Percentiles rank a stretch among this genome's conserved stretches.
phyloP scores from a whole-genome alignment of 2,113 vertebrate genomes.

The Perognathus longimembris region DNA sequence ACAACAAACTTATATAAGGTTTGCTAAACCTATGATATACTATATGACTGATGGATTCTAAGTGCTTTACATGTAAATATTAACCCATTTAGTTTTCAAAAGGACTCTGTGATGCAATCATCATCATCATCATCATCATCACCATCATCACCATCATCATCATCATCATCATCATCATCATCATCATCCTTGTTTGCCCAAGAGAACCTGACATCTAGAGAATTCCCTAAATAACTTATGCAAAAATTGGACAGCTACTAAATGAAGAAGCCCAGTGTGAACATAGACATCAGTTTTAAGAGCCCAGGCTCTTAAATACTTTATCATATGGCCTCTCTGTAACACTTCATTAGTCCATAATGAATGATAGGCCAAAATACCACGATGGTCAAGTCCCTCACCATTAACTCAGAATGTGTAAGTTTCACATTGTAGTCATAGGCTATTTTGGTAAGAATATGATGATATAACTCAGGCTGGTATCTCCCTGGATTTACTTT shows the following conservation, averaged over 20 bases:
- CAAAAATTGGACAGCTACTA: not conserved
- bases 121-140: too few relatives aligned
- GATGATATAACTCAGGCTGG: not conserved
- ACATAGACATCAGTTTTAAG: not conserved
- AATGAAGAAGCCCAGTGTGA: not conserved
- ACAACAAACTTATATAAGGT: not conserved
- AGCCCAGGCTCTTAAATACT: not conserved
- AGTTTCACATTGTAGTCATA: not conserved
- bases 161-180: not conserved
- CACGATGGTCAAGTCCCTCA: not conserved
- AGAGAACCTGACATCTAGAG: not conserved
- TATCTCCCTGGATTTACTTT: conserved; percentile 8
- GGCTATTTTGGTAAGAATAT: not conserved
- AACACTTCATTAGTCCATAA: not conserved
- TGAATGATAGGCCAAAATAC: not conserved
- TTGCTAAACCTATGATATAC: not conserved
- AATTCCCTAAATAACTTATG: not conserved
- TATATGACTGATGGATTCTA: not conserved
- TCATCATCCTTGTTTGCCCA: not conserved
- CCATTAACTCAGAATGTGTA: not conserved
- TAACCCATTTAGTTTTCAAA: not conserved
- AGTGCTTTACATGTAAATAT: not conserved
- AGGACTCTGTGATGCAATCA: not conserved
- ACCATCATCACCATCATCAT: too few relatives aligned
- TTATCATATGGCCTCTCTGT: not conserved